These are phyloP conservation scores for Paelopatides confundens DNA, from an alignment of 53 echinoderm and acorn worm species.

Conservation along the genomic window DNA sequence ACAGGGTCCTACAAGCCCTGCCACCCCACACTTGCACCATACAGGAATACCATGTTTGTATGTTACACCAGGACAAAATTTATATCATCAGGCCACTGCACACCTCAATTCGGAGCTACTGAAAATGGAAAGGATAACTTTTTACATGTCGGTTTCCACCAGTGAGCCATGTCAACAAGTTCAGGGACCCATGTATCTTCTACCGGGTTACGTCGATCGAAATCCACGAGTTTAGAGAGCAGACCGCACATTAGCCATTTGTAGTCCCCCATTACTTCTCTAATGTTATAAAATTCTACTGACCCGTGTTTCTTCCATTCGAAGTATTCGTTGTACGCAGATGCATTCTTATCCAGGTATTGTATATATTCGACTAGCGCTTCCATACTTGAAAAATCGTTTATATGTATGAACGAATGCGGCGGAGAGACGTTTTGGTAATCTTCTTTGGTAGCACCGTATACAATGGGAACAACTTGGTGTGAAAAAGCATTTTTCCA, in stretches of 20 bases:
- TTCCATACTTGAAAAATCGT: neutral
- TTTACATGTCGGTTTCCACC: neutral
- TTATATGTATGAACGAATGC: constrained; percentile 5
- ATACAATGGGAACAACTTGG: neutral
- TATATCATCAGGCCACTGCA: too few species aligned
- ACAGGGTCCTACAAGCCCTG: too few species aligned
- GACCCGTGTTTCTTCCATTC: neutral
- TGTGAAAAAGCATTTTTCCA: constrained; percentile 3
- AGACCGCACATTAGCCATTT: neutral
- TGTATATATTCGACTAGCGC: constrained; percentile 13
- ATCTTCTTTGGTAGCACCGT: neutral
- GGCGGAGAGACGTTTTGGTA: constrained; percentile 1
- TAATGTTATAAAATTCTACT: neutral
- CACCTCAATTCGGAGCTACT: too few species aligned
- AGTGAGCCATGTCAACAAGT: neutral
- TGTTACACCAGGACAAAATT: too few species aligned
- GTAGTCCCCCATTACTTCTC: neutral
- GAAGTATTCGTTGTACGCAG: constrained; percentile 23
- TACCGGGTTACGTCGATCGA: neutral
- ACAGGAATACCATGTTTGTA: too few species aligned
- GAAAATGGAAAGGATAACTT: neutral
- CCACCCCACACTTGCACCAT: too few species aligned
- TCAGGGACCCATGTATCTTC: neutral
- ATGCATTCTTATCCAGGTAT: constrained; percentile 20
- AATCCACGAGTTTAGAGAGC: neutral